Evolutionary conservation across 2,797 vertebrate genomes (phyloP).

Genomic region (Paedocypris micromegethes): DNA sequence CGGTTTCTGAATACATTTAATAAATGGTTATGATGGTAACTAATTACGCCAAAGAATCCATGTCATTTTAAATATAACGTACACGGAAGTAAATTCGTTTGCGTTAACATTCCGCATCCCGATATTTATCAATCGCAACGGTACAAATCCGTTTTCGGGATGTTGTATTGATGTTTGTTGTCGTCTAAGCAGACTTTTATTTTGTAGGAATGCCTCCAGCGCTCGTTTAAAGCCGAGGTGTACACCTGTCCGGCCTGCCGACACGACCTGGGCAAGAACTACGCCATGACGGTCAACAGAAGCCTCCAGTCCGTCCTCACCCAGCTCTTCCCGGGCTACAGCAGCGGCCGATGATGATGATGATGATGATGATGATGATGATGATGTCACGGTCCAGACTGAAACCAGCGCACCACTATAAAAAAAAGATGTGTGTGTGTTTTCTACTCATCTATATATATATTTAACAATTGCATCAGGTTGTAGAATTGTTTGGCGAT

Average conservation of each 20-base stretch:
- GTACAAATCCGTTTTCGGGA: too few relatives aligned
- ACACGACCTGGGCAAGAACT: slow-evolving; percentile 82
- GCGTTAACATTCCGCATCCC: too few relatives aligned
- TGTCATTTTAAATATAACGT: too few relatives aligned
- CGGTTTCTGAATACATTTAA: too few relatives aligned
- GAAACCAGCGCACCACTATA: slow-evolving; percentile 42
- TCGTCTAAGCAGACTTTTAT: neutral
- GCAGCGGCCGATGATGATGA: slow-evolving; percentile 83
- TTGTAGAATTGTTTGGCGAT: slow-evolving; percentile 47
- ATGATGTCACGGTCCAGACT: too few relatives aligned
- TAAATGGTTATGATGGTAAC: too few relatives aligned
- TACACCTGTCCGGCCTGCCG: slow-evolving; percentile 93
- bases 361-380: slow-evolving; percentile 70
- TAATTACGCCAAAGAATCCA: too few relatives aligned
- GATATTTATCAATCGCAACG: too few relatives aligned
- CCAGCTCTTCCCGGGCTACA: slow-evolving; percentile 95
- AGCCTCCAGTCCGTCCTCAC: slow-evolving; percentile 79
- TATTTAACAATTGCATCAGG: slow-evolving; percentile 66
- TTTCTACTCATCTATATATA: slow-evolving; percentile 45
- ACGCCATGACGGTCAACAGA: slow-evolving; percentile 82
- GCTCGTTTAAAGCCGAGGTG: slow-evolving; percentile 90
- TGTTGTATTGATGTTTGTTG: neutral
- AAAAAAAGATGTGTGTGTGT: too few relatives aligned
- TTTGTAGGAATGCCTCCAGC: slow-evolving; percentile 86
- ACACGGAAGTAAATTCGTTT: too few relatives aligned